phyloP scores from a whole-genome alignment of 2,888 invertebrate genomes.

The Cybosia mesomella region DNA sequence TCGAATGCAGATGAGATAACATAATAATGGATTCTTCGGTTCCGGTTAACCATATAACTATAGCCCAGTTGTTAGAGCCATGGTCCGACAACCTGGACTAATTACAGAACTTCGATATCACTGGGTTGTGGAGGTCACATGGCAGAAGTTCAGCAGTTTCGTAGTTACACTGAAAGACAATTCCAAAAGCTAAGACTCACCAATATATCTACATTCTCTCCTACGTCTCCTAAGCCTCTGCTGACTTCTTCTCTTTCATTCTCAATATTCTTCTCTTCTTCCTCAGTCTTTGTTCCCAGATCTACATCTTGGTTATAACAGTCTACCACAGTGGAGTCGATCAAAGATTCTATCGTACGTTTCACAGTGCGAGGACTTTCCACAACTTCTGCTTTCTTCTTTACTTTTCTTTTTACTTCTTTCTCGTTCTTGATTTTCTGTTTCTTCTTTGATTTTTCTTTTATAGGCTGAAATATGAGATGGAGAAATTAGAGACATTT shows the following conservation, averaged over 20 bases:
- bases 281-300: not conserved
- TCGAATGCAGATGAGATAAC: no score
- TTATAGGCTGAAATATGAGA: slow-evolving; percentile 29
- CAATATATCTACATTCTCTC: not conserved
- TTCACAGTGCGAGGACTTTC: not conserved
- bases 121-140: no score
- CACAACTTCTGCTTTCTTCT: not conserved
- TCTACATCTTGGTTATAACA: slow-evolving; percentile 7
- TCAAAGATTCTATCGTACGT: not conserved
- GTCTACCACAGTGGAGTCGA: slow-evolving; percentile 12
- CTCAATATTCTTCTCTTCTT: not conserved
- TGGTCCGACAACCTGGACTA: no score
- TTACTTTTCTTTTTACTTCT: slow-evolving; percentile 37
- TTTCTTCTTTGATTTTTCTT: slow-evolving; percentile 52
- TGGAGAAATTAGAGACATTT: not conserved
- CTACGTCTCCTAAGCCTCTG: not conserved
- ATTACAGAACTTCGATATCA: no score
- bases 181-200: not conserved
- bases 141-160: no score
- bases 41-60: no score
- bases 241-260: not conserved
- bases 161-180: no score
- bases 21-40: no score
- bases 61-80: no score
- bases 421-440: slow-evolving; percentile 41